Conservation (phyloP, 2,888 invertebrate species). For the Tipula confusa region DNA sequence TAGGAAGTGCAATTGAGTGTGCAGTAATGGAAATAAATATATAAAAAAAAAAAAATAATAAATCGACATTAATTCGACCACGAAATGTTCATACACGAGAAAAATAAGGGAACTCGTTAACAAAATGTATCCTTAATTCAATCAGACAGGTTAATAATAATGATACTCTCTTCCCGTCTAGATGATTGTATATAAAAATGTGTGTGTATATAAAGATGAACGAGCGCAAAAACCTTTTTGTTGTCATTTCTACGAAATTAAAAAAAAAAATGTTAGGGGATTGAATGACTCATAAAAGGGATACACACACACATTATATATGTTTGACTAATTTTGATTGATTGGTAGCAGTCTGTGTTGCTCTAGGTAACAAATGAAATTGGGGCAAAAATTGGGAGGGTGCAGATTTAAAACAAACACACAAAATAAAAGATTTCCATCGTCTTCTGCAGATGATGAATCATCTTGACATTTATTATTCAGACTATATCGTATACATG, state of each 20-base stretch:
- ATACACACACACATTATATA: not conserved
- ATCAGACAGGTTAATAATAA: constrained; percentile 20
- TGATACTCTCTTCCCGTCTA: not conserved
- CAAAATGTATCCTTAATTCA: not conserved
- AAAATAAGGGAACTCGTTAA: not conserved
- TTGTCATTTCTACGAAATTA: not conserved
- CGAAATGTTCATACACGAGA: not conserved
- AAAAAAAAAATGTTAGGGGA: not conserved
- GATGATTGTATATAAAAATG: no score
- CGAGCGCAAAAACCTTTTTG: not conserved
- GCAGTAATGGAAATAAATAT: constrained; percentile 15
- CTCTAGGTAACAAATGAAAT: not conserved
- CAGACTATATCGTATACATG: not conserved
- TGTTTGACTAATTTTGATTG: constrained; percentile 25
- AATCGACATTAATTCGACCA: not conserved
- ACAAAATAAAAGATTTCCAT: not conserved
- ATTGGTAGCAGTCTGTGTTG: constrained; percentile 1
- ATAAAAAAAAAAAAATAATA: not conserved
- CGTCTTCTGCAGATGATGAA: not conserved
- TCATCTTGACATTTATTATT: constrained; percentile 5
- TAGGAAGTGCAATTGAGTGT: constrained; percentile 12
- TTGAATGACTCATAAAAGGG: not conserved
- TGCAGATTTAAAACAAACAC: not conserved
- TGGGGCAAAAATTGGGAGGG: not conserved
- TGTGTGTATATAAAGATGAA: not conserved